Evolutionary conservation across 1,140 invertebrate genomes (phyloP), one percentile per base, ranked within the genome.

Genomic region (Dryas iulia): DNA sequence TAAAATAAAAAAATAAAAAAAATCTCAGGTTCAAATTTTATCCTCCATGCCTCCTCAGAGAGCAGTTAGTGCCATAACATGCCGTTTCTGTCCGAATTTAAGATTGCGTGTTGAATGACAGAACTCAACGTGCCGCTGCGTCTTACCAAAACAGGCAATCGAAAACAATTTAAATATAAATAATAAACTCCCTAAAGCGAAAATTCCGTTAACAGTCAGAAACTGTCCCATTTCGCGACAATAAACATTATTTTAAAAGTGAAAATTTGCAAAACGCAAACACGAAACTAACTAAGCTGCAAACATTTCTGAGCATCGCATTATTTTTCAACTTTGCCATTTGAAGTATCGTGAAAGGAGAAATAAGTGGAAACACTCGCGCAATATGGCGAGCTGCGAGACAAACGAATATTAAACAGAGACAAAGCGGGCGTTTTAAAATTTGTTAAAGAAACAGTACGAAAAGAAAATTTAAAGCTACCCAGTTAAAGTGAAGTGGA

Each of bases 351-450:
- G 7, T 11, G 53, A 69, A 56, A 58, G 30, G 25, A 30, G 53
- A 58, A 69, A 63, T 47, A 62, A 63, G 61, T 30, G 61, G 57
- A 54, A 58, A 64, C 24, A 18, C 66, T 69, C 52, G 53, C 14
- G 59, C 39, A 61, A 68, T 68, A 68, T 60, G 62, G 65, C 35
- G 14, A 63, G 58, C 61, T 28, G 54, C 26, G 54, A 72, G 62
- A 66, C 62, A 66, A 73, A 65, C 61, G 57, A 65, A 72, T 68
- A 72, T 69, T 64, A 72, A 65, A 72, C 57, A 66, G 57, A 66
- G 66, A 66, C 66, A 64, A 61, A 71, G 59, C 25, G 62, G 26
- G 23, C 35, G 58, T 54, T 71, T 71, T 66, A 61, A 66, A 66
- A 57, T 71, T 61, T 71, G 63, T 66, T 71, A 57, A 66, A 53